Percentiles rank a stretch among this genome's conserved stretches.
Conservation (phyloP, 2,888 invertebrate genomes). For the Shargacucullia verbasci region DNA sequence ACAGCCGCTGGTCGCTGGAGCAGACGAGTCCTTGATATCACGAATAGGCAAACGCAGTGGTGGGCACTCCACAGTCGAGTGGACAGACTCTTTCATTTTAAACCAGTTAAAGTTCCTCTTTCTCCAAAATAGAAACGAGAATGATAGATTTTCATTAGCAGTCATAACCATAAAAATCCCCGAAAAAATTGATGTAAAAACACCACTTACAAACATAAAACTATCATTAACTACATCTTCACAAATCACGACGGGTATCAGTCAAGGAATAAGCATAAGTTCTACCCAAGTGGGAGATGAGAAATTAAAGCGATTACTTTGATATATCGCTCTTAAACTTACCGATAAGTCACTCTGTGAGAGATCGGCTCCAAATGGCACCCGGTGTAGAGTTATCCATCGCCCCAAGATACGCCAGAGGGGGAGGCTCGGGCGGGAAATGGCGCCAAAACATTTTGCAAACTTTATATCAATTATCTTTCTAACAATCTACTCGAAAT, state of each 20-base stretch:
- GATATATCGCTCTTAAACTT: slow-evolving; percentile 87
- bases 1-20: too few species aligned
- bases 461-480: slow-evolving; percentile 61
- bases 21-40: too few species aligned
- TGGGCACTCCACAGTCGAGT: too few species aligned
- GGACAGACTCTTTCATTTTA: too few species aligned
- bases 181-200: slow-evolving; percentile 14
- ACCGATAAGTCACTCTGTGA: slow-evolving; percentile 85
- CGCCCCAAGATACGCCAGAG: slow-evolving; percentile 69
- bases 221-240: slow-evolving; percentile 48
- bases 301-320: slow-evolving; percentile 89
- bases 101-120: too few species aligned
- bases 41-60: too few species aligned
- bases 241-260: slow-evolving; percentile 76
- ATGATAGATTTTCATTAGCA: too few species aligned
- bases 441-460: slow-evolving; percentile 58
- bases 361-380: slow-evolving; percentile 86
- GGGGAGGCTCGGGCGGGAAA: slow-evolving; percentile 58
- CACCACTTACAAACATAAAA: slow-evolving; percentile 38
- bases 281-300: slow-evolving; percentile 82
- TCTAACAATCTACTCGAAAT: slow-evolving; percentile 39
- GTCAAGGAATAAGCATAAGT: slow-evolving; percentile 81
- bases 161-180: slow-evolving; percentile 15
- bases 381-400: slow-evolving; percentile 85
- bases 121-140: too few species aligned